Evolutionary conservation across 2,797 vertebrate genomes (phyloP), one percentile per base, ranked within the genome.

Genomic region (Heterohyrax brucei): DNA sequence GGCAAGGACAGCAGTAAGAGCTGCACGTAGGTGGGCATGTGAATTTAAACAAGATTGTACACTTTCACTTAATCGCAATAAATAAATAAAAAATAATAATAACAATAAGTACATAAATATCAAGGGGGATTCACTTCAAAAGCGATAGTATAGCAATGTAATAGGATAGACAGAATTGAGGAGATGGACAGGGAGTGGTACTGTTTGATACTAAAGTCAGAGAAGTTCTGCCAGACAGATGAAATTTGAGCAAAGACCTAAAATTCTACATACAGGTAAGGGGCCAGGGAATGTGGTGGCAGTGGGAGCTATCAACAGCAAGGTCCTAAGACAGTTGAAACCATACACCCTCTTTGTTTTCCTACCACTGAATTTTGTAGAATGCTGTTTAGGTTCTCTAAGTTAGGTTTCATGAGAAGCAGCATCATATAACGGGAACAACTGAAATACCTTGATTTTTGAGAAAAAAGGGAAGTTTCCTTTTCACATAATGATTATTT

Each of bases 401-500:
- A 24, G 8, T 50, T 89, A 24, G 13, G 82, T 90, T 92, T 46
- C 77, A 13, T 59, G 39, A 80, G 30, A 78, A 87, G 48, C 21
- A 81, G 21, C 9, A 46, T 86, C 14, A 53, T 62, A 1, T 18
- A 50, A 6, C 90, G 80, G 87, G 22, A 64, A 75, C 0, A 76
- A 64, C 33, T 5, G 7, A 86, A 50, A 46, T 44, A n/a, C 30
- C 12, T 82, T 5, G 4, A 0, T 68, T 95, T 93, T 70, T 39
- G 39, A 91, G 39, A 19, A 10, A 91, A 93, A 91, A 87, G 4
- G 2, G 16, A n/a, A 79, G 84, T 30, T 26, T 80, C 61, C 92
- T 96, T 84, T 46, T 7, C 22, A 46, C 22, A 91, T 18, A 72
- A 90, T 39, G 50, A 68, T 90, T 44, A 12, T 21, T 94, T 53